Evolutionary conservation across 2,113 vertebrate species (phyloP).

Genomic region (Hypomesus transpacificus): DNA sequence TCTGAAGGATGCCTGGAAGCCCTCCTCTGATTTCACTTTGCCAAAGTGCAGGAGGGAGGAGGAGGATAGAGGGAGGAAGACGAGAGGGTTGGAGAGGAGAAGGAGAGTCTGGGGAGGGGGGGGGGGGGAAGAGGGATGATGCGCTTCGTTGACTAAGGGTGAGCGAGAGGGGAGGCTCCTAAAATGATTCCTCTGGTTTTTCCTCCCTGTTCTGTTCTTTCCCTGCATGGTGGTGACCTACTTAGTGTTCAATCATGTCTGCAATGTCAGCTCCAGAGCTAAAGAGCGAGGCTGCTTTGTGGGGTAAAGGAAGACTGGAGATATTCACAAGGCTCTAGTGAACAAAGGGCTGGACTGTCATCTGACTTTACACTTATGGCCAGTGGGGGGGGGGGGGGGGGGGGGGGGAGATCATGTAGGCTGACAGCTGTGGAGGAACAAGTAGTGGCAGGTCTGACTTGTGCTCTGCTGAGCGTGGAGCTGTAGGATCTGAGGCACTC

Average conservation of each 20-base stretch:
- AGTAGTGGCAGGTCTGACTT: too few relatives aligned
- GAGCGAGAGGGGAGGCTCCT: constrained; percentile 49
- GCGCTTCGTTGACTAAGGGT: constrained; percentile 36
- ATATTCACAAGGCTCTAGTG: constrained; percentile 31
- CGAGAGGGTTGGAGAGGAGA: not conserved
- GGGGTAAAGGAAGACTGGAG: constrained; percentile 35
- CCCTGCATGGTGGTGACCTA: constrained; percentile 58
- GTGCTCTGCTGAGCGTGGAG: too few relatives aligned
- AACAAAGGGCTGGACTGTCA: constrained; percentile 28
- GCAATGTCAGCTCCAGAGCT: constrained; percentile 44
- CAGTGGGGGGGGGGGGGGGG: too few relatives aligned
- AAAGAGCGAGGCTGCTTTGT: constrained; percentile 49
- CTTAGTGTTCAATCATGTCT: constrained; percentile 61
- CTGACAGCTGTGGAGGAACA: too few relatives aligned
- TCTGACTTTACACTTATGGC: too few relatives aligned
- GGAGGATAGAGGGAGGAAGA: too few relatives aligned
- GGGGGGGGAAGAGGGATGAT: constrained; percentile 33
- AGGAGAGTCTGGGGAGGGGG: constrained; percentile 10
- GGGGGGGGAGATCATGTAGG: too few relatives aligned
- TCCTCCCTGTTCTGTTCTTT: constrained; percentile 41
- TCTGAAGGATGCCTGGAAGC: constrained; percentile 22
- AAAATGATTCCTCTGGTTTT: constrained; percentile 38
- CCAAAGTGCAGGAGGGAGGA: constrained; percentile 1
- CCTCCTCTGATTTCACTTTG: constrained; percentile 36
- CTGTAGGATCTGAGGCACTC: too few relatives aligned